Percentiles rank a stretch among this genome's conserved stretches.
Conservation (phyloP, 2,888 invertebrate genomes). For the Baronia brevicornis region DNA sequence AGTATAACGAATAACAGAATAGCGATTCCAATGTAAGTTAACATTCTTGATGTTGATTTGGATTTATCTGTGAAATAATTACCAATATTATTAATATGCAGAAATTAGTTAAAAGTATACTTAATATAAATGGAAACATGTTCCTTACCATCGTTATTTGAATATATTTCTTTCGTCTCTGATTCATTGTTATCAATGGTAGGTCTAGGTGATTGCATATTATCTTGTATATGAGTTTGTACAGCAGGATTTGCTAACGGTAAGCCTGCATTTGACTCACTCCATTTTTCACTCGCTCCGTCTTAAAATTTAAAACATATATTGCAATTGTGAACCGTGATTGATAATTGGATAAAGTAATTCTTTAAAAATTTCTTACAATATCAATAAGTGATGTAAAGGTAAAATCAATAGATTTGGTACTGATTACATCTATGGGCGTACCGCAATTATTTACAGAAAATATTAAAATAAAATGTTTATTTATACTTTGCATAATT, state of each 20-base stretch:
- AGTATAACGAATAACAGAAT: conserved; percentile 17
- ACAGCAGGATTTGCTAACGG: conserved; percentile 37
- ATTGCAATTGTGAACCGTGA: too few relatives aligned
- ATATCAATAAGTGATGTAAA: too few relatives aligned
- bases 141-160: not conserved
- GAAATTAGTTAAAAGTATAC: too few relatives aligned
- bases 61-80: conserved; percentile 33
- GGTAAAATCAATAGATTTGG: too few relatives aligned
- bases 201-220: conserved; percentile 3
- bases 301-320: conserved; percentile 27
- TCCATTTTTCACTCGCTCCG: conserved; percentile 43
- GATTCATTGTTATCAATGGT: conserved; percentile 7
- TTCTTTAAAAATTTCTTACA: too few relatives aligned
- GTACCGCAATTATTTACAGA: too few relatives aligned
- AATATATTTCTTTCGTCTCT: conserved; percentile 1
- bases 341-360: too few relatives aligned
- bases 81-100: too few relatives aligned
- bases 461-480: too few relatives aligned
- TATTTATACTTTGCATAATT: too few relatives aligned
- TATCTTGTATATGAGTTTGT: conserved; percentile 27
- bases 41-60: conserved; percentile 19
- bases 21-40: conserved; percentile 20
- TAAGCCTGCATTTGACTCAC: conserved; percentile 34
- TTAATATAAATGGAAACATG: too few relatives aligned
- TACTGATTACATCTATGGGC: too few relatives aligned